phyloP scores from a whole-genome alignment of 2,797 vertebrate species.

The Acipenser ruthenus region DNA sequence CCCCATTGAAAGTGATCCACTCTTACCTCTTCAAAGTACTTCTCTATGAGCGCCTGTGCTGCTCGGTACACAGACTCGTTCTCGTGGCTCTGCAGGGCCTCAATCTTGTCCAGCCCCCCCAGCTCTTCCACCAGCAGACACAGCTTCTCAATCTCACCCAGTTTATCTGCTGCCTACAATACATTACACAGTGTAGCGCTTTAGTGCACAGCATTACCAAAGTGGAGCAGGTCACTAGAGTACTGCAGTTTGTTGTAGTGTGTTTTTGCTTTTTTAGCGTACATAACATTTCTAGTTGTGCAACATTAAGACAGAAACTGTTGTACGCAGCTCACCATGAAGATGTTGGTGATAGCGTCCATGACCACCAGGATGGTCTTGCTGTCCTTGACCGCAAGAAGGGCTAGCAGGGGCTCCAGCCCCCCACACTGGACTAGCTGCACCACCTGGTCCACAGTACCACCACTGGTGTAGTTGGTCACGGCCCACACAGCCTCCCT shows the following conservation, averaged over 20 bases:
- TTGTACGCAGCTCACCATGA: constrained; percentile 51
- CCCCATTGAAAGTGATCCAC: neutral
- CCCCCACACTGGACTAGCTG: constrained; percentile 66
- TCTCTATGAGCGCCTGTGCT: constrained; percentile 71
- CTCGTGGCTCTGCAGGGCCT: constrained; percentile 75
- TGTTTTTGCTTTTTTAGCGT: too few species aligned
- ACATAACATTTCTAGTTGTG: too few species aligned
- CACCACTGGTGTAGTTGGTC: constrained; percentile 77
- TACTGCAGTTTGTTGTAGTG: too few species aligned
- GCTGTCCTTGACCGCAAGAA: constrained; percentile 67
- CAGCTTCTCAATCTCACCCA: constrained; percentile 68
- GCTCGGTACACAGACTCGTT: constrained; percentile 65
- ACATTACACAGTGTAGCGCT: neutral
- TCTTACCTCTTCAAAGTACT: constrained; percentile 73
- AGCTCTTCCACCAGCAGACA: constrained; percentile 73
- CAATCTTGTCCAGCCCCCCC: constrained; percentile 73
- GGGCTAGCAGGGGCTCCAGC: constrained; percentile 70
- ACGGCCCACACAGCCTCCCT: constrained; percentile 79
- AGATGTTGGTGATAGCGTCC: constrained; percentile 69
- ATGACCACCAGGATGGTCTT: constrained; percentile 73
- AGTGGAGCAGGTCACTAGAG: too few species aligned
- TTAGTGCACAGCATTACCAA: too few species aligned
- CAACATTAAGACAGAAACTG: too few species aligned
- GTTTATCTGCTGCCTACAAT: constrained; percentile 66
- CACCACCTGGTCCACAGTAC: constrained; percentile 73